These are phyloP conservation scores for Sinosuthora webbiana DNA, from an alignment of 2,113 vertebrate genomes.

Conservation along the genomic window DNA sequence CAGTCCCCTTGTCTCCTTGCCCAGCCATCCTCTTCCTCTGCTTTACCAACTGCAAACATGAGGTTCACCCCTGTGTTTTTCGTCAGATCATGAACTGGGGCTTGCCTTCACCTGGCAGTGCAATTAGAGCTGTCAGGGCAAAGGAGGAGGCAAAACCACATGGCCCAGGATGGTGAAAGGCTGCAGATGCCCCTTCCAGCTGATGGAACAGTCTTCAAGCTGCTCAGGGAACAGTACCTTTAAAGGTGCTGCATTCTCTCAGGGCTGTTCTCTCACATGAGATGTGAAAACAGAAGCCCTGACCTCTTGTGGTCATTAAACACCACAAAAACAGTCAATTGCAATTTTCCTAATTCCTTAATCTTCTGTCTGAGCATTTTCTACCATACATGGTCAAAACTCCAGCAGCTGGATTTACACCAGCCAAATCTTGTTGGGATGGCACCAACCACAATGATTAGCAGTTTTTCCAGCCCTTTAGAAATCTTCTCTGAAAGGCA, in stretches of 20 bases:
- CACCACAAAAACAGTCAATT: neutral
- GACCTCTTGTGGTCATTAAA: constrained; percentile 41
- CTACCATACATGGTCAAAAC: neutral
- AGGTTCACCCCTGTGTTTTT: neutral
- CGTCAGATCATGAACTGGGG: neutral
- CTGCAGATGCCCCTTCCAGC: neutral
- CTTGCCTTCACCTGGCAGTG: neutral
- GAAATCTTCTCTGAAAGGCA: neutral
- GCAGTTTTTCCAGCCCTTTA: neutral
- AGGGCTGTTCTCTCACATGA: neutral
- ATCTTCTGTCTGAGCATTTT: neutral
- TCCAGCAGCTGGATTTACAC: neutral
- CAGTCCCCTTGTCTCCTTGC: neutral
- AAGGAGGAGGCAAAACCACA: neutral
- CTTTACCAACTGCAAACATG: neutral
- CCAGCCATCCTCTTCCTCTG: neutral
- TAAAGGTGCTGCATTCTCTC: neutral
- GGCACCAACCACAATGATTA: neutral
- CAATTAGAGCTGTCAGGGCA: neutral
- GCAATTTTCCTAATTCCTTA: neutral
- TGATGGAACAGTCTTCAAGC: neutral
- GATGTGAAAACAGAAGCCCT: neutral
- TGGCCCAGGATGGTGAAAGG: accelerated
- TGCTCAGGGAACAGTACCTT: neutral
- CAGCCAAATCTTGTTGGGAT: neutral